phyloP scores from a whole-genome alignment of 2,113 vertebrate genomes.

The Oryzias celebensis region DNA sequence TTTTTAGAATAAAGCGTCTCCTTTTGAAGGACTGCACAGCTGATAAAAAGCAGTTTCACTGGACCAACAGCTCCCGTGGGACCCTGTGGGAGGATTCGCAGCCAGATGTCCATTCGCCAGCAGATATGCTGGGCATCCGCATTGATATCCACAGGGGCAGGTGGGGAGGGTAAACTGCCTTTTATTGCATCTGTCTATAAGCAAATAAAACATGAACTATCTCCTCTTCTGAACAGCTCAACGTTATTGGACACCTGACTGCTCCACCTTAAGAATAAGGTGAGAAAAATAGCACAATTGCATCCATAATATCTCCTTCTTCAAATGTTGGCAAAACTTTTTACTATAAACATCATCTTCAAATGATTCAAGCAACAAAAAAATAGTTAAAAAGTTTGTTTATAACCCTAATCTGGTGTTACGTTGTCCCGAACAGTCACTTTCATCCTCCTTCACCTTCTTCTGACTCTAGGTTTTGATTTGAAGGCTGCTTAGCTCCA shows the following conservation, averaged over 20 bases:
- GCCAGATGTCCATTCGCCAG: slow-evolving; percentile 57
- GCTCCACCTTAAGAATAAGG: slow-evolving; percentile 10
- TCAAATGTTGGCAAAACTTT: too few relatives aligned
- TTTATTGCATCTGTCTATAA: slow-evolving; percentile 66
- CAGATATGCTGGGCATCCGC: slow-evolving; percentile 20
- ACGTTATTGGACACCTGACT: too few relatives aligned
- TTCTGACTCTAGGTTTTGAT: slow-evolving; percentile 3
- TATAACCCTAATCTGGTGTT: background rate
- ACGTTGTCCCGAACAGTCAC: slow-evolving; percentile 29
- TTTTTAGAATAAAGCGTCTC: slow-evolving; percentile 30
- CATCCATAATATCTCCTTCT: background rate
- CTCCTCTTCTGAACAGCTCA: slow-evolving; percentile 12
- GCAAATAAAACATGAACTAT: slow-evolving; percentile 38
- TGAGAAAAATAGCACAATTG: slow-evolving; percentile 18
- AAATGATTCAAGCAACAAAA: slow-evolving; percentile 21
- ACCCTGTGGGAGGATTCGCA: slow-evolving; percentile 34
- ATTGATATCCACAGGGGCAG: slow-evolving; percentile 21
- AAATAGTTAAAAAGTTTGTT: slow-evolving; percentile 21
- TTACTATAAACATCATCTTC: background rate
- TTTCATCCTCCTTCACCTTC: background rate
- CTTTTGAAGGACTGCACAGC: slow-evolving; percentile 35
- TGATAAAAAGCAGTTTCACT: slow-evolving; percentile 45
- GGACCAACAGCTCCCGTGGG: slow-evolving; percentile 37
- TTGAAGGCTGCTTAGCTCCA: slow-evolving; percentile 32
- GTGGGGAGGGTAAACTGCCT: slow-evolving; percentile 39